These are phyloP conservation scores for Crocidura indochinensis DNA, from an alignment of 2,797 vertebrate species.

Conservation along the genomic window DNA sequence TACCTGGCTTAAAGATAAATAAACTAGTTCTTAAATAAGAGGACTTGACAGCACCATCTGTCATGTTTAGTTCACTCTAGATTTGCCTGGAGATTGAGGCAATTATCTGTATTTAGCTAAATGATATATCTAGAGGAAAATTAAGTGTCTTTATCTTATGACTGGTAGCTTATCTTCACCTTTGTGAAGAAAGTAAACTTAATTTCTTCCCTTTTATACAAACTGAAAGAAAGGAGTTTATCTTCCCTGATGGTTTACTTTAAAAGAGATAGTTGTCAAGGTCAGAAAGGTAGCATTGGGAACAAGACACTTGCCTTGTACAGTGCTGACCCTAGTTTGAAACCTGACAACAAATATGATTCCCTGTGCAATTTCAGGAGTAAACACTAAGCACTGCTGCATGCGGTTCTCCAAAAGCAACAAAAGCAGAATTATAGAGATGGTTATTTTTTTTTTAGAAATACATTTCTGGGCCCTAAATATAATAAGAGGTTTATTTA, in stretches of 20 bases:
- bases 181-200: neutral
- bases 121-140: neutral
- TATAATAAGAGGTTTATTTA: neutral
- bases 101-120: neutral
- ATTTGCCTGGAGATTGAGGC: neutral
- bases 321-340: too few relatives aligned
- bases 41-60: fast-evolving
- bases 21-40: neutral
- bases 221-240: neutral
- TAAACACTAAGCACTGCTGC: too few relatives aligned
- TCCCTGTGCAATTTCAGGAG: too few relatives aligned
- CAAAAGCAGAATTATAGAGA: neutral
- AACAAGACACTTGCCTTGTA: too few relatives aligned
- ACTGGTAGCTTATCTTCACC: neutral
- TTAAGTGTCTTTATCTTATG: neutral
- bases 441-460: too few relatives aligned
- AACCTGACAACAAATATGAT: too few relatives aligned
- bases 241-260: neutral
- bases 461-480: too few relatives aligned
- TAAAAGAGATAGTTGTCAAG: neutral
- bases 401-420: neutral
- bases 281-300: neutral
- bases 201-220: neutral
- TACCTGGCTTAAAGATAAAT: neutral
- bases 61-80: neutral